phyloP scores from a whole-genome alignment of 2,888 invertebrate species.

The Acronicta aceris region DNA sequence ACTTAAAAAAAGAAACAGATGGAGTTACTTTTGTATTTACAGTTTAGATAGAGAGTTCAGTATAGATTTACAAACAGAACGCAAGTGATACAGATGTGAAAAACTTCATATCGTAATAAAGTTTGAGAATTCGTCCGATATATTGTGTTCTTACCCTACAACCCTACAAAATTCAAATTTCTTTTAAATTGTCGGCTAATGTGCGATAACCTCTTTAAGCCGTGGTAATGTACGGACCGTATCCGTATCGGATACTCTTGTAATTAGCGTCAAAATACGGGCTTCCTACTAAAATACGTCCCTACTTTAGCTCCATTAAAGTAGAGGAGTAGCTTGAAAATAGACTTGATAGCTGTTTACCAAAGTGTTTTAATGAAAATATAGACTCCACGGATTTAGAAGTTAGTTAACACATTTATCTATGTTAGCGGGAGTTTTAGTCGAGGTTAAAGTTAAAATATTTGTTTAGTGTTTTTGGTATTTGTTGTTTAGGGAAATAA shows the following conservation, averaged over 20 bases:
- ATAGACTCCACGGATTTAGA: constrained; percentile 29
- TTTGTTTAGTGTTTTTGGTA: too few species aligned
- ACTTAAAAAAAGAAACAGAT: too few species aligned
- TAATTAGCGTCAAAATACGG: constrained; percentile 43
- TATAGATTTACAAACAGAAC: too few species aligned
- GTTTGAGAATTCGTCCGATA: too few species aligned
- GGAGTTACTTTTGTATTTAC: too few species aligned
- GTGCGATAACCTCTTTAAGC: constrained; percentile 31
- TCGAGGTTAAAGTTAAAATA: neutral
- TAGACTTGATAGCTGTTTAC: constrained; percentile 38
- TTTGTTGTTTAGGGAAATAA: too few species aligned
- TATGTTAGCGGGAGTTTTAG: constrained; percentile 14
- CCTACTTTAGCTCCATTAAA: constrained; percentile 19
- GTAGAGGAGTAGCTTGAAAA: constrained; percentile 16
- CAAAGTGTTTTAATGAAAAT: constrained; percentile 47
- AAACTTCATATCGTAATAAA: too few species aligned
- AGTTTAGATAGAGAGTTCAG: too few species aligned
- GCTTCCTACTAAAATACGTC: constrained; percentile 29
- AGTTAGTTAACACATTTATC: constrained; percentile 33
- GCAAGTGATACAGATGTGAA: too few species aligned
- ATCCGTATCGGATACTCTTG: constrained; percentile 36
- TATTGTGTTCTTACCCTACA: too few species aligned
- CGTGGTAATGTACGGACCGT: constrained; percentile 25
- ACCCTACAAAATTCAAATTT: neutral
- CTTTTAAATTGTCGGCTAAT: constrained; percentile 24